Evolutionary conservation across 1,140 invertebrate species (phyloP).

Genomic region (Semibalanus balanoides): DNA sequence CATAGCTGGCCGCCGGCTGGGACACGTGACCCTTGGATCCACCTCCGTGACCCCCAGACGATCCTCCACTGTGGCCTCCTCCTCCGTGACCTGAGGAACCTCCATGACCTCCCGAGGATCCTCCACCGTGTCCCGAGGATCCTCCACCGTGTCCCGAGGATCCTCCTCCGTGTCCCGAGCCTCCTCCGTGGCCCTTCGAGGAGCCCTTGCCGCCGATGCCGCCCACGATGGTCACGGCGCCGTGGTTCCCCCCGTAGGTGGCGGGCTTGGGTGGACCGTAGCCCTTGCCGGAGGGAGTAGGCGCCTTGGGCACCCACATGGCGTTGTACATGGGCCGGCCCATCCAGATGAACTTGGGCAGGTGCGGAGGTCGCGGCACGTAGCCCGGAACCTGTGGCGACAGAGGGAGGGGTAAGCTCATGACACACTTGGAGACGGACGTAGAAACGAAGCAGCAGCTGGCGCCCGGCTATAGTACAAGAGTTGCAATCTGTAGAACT

Average conservation of each 20-base stretch:
- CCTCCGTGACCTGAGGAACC: neutral
- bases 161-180: neutral
- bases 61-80: neutral
- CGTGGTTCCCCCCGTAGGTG: neutral
- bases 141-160: neutral
- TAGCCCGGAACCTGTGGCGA: neutral
- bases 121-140: neutral
- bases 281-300: neutral
- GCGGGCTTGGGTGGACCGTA: neutral
- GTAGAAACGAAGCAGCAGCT: too few species aligned
- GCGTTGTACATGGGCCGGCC: conserved; percentile 5
- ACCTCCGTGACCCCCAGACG: neutral
- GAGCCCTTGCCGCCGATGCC: too few species aligned
- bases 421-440: too few species aligned
- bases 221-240: neutral
- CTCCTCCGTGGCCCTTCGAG: neutral
- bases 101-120: neutral
- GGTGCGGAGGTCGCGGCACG: neutral
- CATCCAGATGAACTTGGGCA: neutral
- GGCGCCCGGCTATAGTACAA: too few species aligned
- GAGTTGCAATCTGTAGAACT: too few species aligned
- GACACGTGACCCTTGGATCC: neutral
- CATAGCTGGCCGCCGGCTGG: neutral
- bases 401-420: too few species aligned
- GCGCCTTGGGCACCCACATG: conserved; percentile 2